These are phyloP conservation scores for Mycalesis mineus DNA, from an alignment of 2,888 invertebrate species.

Conservation along the genomic window DNA sequence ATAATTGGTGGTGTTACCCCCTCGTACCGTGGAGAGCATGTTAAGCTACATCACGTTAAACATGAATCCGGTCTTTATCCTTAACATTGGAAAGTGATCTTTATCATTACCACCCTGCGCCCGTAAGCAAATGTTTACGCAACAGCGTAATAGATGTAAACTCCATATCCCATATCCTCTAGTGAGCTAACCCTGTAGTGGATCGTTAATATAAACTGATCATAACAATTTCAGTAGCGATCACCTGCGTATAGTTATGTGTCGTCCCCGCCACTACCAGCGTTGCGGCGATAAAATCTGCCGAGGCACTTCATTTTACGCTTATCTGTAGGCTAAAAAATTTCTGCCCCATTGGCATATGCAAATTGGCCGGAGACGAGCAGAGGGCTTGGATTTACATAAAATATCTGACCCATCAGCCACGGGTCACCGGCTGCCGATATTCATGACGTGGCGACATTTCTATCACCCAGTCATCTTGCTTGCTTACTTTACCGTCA, in stretches of 20 bases:
- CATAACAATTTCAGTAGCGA: too few species aligned
- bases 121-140: too few species aligned
- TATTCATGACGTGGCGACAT: slow-evolving; percentile 31
- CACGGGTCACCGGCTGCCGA: slow-evolving; percentile 30
- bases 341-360: slow-evolving; percentile 38
- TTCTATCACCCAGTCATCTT: neutral
- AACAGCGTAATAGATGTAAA: too few species aligned
- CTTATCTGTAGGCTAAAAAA: slow-evolving; percentile 38
- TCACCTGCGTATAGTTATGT: neutral
- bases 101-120: too few species aligned
- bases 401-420: slow-evolving; percentile 37
- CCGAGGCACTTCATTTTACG: slow-evolving; percentile 36
- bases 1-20: too few species aligned
- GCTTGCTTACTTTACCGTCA: neutral
- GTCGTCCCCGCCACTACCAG: neutral
- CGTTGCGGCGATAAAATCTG: slow-evolving; percentile 14
- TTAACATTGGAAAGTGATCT: too few species aligned
- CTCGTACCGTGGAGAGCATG: too few species aligned
- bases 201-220: too few species aligned
- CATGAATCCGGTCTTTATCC: too few species aligned
- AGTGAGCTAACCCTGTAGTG: too few species aligned
- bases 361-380: slow-evolving; percentile 36
- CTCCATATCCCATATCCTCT: too few species aligned
- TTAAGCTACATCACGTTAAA: too few species aligned
- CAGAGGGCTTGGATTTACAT: slow-evolving; percentile 36